Evolutionary conservation across 1,140 invertebrate genomes (phyloP).

Genomic region (Subanguina moxae): DNA sequence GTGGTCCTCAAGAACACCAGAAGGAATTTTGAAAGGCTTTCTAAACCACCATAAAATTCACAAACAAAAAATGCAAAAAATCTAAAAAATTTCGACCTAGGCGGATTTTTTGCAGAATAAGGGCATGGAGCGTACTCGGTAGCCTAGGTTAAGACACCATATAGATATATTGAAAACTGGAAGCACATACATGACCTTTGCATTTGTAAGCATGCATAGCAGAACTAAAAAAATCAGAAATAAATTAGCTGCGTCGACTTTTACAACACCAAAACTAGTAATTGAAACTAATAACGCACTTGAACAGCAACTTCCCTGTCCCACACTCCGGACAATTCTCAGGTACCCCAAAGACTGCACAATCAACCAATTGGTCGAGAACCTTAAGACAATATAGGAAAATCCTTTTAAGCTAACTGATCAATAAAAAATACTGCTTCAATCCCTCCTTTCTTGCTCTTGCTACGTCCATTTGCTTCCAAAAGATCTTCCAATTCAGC

Average conservation of each 20-base stretch:
- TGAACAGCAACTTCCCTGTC: conserved; percentile 68
- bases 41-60: conserved; percentile 24
- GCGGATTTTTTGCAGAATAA: conserved; percentile 70
- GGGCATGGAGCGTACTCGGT: conserved; percentile 84
- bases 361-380: conserved; percentile 74
- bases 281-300: conserved; percentile 56
- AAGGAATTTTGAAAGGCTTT: conserved; percentile 73
- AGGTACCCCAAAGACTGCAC: conserved; percentile 80
- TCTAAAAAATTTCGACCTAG: not conserved
- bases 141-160: not conserved
- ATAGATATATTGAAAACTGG: too few relatives aligned
- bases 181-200: conserved; percentile 68
- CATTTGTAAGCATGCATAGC: conserved; percentile 71
- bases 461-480: conserved; percentile 28
- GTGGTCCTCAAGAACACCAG: conserved; percentile 54
- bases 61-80: not conserved
- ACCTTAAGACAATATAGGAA: conserved; percentile 64
- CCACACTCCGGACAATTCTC: conserved; percentile 74
- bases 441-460: conserved; percentile 24
- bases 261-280: too few relatives aligned
- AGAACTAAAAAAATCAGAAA: too few relatives aligned
- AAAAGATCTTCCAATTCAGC: conserved; percentile 38
- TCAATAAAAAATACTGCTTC: conserved; percentile 20
- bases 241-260: too few relatives aligned
- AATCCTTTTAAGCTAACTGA: conserved; percentile 13